Conservation (phyloP, 2,888 invertebrate species). For the Osmoderma eremita region DNA sequence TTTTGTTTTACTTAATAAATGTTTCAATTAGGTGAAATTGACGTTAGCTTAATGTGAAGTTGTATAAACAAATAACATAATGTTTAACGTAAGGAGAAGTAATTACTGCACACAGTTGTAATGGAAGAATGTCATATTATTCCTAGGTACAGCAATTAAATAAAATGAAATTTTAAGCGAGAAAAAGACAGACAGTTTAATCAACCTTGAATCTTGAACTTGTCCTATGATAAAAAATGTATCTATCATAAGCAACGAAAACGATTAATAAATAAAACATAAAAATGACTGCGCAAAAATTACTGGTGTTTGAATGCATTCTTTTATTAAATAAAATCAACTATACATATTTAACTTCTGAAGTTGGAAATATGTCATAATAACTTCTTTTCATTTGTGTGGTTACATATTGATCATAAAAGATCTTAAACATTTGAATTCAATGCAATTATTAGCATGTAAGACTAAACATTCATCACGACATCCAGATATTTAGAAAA, state of each 20-base stretch:
- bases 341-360: too few relatives aligned
- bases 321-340: too few relatives aligned
- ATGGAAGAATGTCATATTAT: neutral
- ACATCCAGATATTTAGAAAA: neutral
- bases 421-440: neutral
- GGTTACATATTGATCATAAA: too few relatives aligned
- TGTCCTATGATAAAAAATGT: neutral
- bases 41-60: conserved; percentile 24
- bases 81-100: neutral
- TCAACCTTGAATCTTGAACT: too few relatives aligned
- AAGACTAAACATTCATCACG: conserved; percentile 10
- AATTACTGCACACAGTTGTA: neutral
- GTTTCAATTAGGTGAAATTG: conserved; percentile 14
- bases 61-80: conserved; percentile 10
- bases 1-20: conserved; percentile 1
- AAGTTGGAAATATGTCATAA: too few relatives aligned
- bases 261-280: neutral
- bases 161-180: too few relatives aligned
- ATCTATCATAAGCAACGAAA: conserved; percentile 6
- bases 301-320: too few relatives aligned
- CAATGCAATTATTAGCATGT: conserved; percentile 12
- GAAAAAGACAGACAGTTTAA: too few relatives aligned
- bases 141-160: neutral
- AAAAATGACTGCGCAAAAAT: too few relatives aligned
- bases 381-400: too few relatives aligned